Evolutionary conservation across 2,797 vertebrate species (phyloP), one percentile per base, ranked within the genome.

Genomic region (Decapterus maruadsi): DNA sequence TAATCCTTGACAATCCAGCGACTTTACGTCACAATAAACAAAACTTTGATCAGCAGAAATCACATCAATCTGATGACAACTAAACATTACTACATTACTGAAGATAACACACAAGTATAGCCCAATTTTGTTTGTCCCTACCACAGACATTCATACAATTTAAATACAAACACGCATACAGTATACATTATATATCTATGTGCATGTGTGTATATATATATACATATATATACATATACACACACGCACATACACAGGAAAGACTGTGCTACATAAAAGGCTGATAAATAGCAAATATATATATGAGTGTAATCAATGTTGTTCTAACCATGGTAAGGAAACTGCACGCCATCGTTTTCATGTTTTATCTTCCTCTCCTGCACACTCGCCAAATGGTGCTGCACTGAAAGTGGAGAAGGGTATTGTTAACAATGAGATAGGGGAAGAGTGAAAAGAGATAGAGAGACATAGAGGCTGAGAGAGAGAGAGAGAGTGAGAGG

Each of bases 301-400:
- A 84, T 90, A 26, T 26, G 80, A 93, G 90, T 92, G 90, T 93
- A 93, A 93, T 93, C 91, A 93, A 92, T 92, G 89, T 93, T 90
- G 82, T 94, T 94, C 95, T 96, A 95, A 96, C 95, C 95, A 95
- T 96, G 95, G 90, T 96, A 96, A 88, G 95, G 93, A 94, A 95
- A 96, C 95, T 96, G 95, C 94, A 95, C 94, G 87, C 94, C 95
- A 93, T 96, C 95, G 76, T 94, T 95, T 90, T 96, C 95, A 92
- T 96, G 95, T 93, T 95, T 96, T 90, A 96, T 96, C 95, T 95
- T 96, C 95, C 95, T 94, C 93, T 96, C 95, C 92, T 95, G 95
- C 93, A 95, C 94, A 93, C 92, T 94, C 84, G 94, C 94, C 94
- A 96, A 95, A 93, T 96, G 95, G 94, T 95, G 94, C 92, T 95